Evolutionary conservation across 2,888 invertebrate genomes (phyloP).

Genomic region (Poecilobothrus nobilitatus): DNA sequence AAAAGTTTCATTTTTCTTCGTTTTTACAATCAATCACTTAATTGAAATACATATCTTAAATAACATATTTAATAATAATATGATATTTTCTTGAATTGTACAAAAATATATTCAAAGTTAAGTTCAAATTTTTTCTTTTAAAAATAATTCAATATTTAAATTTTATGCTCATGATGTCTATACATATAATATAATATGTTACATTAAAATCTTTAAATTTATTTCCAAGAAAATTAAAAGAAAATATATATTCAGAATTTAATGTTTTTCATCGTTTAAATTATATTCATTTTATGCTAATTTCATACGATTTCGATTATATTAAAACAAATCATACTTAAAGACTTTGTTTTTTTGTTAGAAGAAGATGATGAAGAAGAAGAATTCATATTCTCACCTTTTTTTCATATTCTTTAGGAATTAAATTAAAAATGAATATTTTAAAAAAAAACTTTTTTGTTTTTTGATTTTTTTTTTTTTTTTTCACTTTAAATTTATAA

Average conservation of each 20-base stretch:
- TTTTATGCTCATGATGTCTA: not conserved
- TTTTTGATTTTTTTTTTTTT: not conserved
- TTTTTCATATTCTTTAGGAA: not conserved
- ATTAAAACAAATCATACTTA: not conserved
- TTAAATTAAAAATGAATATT: not conserved
- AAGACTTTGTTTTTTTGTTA: not conserved
- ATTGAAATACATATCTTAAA: too few relatives aligned
- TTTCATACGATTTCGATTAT: not conserved
- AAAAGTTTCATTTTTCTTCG: too few relatives aligned
- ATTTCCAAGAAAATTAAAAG: not conserved
- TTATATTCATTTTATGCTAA: slow-evolving; percentile 1
- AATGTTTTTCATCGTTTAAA: not conserved
- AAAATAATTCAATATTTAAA: too few relatives aligned
- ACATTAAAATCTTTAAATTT: not conserved
- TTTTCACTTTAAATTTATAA: not conserved
- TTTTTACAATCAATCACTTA: too few relatives aligned
- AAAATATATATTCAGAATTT: not conserved
- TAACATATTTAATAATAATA: too few relatives aligned
- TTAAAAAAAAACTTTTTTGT: too few relatives aligned
- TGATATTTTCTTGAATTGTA: too few relatives aligned
- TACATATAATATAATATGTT: not conserved
- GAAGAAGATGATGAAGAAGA: too few relatives aligned
- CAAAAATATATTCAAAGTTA: too few relatives aligned
- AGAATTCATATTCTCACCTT: not conserved
- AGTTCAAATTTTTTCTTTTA: too few relatives aligned